phyloP scores from a whole-genome alignment of 2,113 vertebrate genomes.

The Merops nubicus region DNA sequence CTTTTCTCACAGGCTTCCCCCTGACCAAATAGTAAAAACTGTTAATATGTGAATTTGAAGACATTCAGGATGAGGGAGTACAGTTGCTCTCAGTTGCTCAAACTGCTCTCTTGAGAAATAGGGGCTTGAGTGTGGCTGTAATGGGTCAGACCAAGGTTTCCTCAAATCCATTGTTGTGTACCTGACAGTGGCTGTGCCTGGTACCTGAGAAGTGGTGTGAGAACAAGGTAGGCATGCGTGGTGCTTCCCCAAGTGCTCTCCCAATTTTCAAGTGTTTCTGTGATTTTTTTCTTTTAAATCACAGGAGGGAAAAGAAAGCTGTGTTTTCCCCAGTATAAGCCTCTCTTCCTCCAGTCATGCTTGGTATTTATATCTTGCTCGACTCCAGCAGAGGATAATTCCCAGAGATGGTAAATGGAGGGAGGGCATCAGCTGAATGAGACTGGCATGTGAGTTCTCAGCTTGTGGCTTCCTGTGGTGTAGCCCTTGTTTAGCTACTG shows the following conservation, averaged over 20 bases:
- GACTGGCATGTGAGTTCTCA: background rate
- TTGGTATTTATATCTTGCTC: background rate
- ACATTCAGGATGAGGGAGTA: background rate
- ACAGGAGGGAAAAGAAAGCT: background rate
- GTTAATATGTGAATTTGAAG: background rate
- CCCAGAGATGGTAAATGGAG: background rate
- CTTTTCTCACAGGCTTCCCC: background rate
- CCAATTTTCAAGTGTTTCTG: background rate
- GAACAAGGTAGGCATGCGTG: background rate
- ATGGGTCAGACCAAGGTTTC: background rate
- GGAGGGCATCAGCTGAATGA: background rate
- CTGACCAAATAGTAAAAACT: background rate
- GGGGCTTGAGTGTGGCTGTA: background rate
- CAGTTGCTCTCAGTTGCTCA: background rate
- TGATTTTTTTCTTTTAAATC: no score
- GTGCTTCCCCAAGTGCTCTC: background rate
- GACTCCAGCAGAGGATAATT: background rate
- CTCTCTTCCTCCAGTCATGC: background rate
- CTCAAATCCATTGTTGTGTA: background rate
- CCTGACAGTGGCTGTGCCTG: background rate
- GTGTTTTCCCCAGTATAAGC: background rate
- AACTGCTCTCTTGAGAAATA: background rate
- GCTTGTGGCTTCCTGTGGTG: background rate
- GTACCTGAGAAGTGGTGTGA: background rate
- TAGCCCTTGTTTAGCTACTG: background rate